These are phyloP conservation scores for Drosophila obscura DNA, from an alignment of 1,140 invertebrate genomes.

Conservation along the genomic window DNA sequence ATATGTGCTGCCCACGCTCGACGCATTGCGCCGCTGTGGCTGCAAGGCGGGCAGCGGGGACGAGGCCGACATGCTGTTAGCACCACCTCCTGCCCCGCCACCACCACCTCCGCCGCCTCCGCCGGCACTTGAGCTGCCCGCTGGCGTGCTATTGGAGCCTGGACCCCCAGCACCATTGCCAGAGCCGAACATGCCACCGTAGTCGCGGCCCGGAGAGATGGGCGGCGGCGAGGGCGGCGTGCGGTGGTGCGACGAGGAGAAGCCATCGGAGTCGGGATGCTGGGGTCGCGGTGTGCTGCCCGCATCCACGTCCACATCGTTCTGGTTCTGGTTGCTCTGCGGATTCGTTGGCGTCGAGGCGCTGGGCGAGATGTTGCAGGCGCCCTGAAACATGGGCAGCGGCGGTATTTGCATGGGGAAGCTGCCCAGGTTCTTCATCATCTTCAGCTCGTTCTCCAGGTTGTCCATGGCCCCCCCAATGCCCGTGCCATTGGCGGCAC, in stretches of 20 bases:
- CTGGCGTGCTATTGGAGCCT: slow-evolving; percentile 69
- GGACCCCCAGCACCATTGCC: slow-evolving; percentile 57
- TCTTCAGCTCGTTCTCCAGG: slow-evolving; percentile 81
- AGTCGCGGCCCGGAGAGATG: slow-evolving; percentile 80
- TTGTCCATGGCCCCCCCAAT: slow-evolving; percentile 71
- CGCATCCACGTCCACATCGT: slow-evolving; percentile 83
- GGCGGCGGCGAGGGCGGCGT: slow-evolving; percentile 81
- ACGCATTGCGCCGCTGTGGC: slow-evolving; percentile 72
- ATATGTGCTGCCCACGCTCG: slow-evolving; percentile 81
- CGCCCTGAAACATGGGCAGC: slow-evolving; percentile 78
- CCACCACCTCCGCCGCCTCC: slow-evolving; percentile 17
- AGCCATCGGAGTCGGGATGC: slow-evolving; percentile 76
- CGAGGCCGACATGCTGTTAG: slow-evolving; percentile 79
- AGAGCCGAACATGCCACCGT: slow-evolving; percentile 70
- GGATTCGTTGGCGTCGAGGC: slow-evolving; percentile 79
- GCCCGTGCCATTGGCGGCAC: slow-evolving; percentile 38
- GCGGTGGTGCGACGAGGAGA: slow-evolving; percentile 76
- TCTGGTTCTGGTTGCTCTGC: slow-evolving; percentile 80
- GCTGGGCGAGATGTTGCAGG: slow-evolving; percentile 79
- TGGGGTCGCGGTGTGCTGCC: slow-evolving; percentile 76
- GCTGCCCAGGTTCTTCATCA: slow-evolving; percentile 83
- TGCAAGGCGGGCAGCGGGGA: slow-evolving; percentile 78
- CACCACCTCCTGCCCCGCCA: slow-evolving; percentile 11
- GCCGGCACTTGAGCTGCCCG: slow-evolving; percentile 72
- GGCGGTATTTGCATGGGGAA: slow-evolving; percentile 83